Evolutionary conservation across 1,140 invertebrate species (phyloP).

Genomic region (Listronotus oregonensis): DNA sequence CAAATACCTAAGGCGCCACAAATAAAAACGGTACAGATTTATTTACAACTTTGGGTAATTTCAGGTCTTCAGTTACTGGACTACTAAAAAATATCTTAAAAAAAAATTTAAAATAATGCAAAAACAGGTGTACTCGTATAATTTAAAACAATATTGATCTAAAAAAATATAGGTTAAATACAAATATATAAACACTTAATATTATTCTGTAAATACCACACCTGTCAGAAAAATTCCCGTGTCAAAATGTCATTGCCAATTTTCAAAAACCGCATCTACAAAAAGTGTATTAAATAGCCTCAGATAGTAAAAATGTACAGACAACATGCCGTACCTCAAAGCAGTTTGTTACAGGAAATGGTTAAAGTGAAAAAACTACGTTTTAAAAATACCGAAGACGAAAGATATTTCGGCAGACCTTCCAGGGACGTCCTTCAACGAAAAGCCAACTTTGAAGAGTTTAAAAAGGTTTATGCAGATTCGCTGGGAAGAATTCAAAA

Average conservation of each 20-base stretch:
- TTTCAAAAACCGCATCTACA: conserved; percentile 5
- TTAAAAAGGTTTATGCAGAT: conserved; percentile 23
- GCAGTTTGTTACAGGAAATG: conserved; percentile 16
- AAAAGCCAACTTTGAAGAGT: conserved; percentile 25
- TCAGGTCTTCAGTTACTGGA: too few relatives aligned
- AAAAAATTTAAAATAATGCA: too few relatives aligned
- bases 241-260: conserved; percentile 32
- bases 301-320: conserved; percentile 15
- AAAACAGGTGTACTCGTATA: too few relatives aligned
- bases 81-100: too few relatives aligned
- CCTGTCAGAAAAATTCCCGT: conserved; percentile 25
- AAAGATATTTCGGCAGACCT: not conserved
- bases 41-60: too few relatives aligned
- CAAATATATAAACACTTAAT: not conserved
- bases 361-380: conserved; percentile 26
- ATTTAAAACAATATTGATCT: too few relatives aligned
- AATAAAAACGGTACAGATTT: too few relatives aligned
- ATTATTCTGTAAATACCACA: not conserved
- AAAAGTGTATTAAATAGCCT: conserved; percentile 10
- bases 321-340: conserved; percentile 23
- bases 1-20: too few relatives aligned
- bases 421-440: conserved; percentile 15
- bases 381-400: conserved; percentile 10
- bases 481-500: not conserved
- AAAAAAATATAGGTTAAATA: too few relatives aligned